Evolutionary conservation across 30 jellyfish, hydroid and myxozoan genomes (phyloP).

Genomic region (Turritopsis rubra): DNA sequence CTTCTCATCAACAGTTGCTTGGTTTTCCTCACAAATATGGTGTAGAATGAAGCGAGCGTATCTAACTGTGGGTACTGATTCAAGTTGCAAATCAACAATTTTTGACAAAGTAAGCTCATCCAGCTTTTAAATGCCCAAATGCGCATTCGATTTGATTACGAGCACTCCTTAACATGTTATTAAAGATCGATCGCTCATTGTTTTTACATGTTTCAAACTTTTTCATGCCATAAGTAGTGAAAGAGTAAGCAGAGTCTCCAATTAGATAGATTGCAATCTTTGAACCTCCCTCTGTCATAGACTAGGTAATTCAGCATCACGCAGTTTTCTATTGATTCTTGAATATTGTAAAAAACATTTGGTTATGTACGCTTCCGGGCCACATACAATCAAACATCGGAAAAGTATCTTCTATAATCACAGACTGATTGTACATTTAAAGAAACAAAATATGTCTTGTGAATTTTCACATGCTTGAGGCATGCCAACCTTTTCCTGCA

Average conservation of each 20-base stretch:
- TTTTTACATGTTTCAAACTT: slow-evolving; percentile 35
- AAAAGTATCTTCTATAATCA: slow-evolving; percentile 34
- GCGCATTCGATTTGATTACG: slow-evolving; percentile 76
- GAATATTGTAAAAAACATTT: slow-evolving; percentile 31
- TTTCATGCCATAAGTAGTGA: slow-evolving; percentile 55
- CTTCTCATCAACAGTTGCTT: background rate
- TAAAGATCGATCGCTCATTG: slow-evolving; percentile 35
- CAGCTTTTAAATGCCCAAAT: slow-evolving; percentile 61
- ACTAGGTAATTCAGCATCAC: slow-evolving; percentile 16
- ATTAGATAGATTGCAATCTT: slow-evolving; percentile 47
- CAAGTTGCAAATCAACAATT: background rate
- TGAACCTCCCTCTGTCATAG: slow-evolving; percentile 12
- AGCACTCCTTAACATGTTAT: slow-evolving; percentile 50
- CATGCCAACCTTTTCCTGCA: slow-evolving; percentile 9
- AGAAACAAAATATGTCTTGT: slow-evolving; percentile 45
- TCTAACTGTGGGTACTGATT: background rate
- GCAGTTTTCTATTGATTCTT: slow-evolving; percentile 10
- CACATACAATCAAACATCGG: slow-evolving; percentile 45
- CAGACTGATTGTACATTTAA: slow-evolving; percentile 53
- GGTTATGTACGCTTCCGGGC: slow-evolving; percentile 71
- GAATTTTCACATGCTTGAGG: slow-evolving; percentile 57
- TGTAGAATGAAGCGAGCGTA: background rate
- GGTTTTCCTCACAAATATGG: background rate
- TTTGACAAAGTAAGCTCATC: slow-evolving; percentile 48
- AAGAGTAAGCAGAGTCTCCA: slow-evolving; percentile 81